These are phyloP conservation scores for Drosophila sordidula DNA, from an alignment of 2,888 invertebrate genomes.

Conservation along the genomic window DNA sequence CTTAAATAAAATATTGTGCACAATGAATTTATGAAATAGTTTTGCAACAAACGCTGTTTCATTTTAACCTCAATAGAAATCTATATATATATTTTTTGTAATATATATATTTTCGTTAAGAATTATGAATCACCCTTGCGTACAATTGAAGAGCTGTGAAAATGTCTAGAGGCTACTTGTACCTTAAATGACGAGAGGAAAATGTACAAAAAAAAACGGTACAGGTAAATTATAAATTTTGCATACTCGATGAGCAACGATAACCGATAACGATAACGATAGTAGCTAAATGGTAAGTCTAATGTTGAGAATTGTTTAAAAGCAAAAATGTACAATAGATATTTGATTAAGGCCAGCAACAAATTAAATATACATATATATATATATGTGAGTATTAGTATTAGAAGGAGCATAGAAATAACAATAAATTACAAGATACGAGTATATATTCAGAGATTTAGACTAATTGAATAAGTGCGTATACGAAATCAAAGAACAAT, in stretches of 20 bases:
- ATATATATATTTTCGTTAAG: background rate
- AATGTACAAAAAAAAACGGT: conserved; percentile 36
- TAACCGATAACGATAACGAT: conserved; percentile 31
- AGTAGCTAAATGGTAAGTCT: conserved; percentile 45
- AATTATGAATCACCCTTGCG: conserved; percentile 43
- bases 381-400: conserved; percentile 30
- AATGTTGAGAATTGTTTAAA: conserved; percentile 45
- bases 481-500: conserved; percentile 58
- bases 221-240: conserved; percentile 28
- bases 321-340: conserved; percentile 65
- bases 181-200: conserved; percentile 15
- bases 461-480: conserved; percentile 50
- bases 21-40: too few relatives aligned
- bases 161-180: conserved; percentile 35
- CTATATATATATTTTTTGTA: background rate
- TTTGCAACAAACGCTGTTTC: too few relatives aligned
- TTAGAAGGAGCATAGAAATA: conserved; percentile 38
- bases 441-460: conserved; percentile 36
- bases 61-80: too few relatives aligned
- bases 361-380: conserved; percentile 29
- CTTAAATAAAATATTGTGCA: too few relatives aligned
- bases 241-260: conserved; percentile 35
- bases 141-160: conserved; percentile 45
- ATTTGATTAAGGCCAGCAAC: conserved; percentile 54
- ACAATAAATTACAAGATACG: conserved; percentile 38